Evolutionary conservation across 2,797 vertebrate genomes (phyloP).

Genomic region (Loriculus beryllinus): DNA sequence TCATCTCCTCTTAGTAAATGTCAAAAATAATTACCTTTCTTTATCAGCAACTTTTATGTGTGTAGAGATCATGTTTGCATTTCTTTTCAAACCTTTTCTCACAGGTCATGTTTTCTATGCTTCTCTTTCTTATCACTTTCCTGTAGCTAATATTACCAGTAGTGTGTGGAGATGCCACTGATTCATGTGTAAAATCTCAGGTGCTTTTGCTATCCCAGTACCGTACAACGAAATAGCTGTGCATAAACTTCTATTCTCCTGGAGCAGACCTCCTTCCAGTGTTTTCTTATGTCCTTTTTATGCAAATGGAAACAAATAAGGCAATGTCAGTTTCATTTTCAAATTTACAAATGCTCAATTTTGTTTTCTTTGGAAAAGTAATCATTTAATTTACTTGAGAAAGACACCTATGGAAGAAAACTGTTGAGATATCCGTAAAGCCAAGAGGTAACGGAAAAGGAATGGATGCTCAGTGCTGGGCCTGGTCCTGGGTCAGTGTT

Average conservation of each 20-base stretch:
- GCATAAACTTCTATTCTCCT: neutral
- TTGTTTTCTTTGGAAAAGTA: neutral
- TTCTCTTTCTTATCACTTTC: neutral
- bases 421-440: neutral
- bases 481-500: neutral
- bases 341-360: neutral
- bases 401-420: neutral
- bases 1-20: accelerated
- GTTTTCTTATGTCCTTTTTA: neutral
- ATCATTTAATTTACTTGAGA: neutral
- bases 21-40: neutral
- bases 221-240: neutral
- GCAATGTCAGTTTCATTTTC: neutral
- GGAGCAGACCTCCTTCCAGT: neutral
- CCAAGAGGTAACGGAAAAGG: neutral
- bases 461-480: neutral
- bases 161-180: neutral
- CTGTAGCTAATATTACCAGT: neutral
- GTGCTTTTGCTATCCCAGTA: neutral
- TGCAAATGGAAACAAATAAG: neutral
- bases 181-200: neutral
- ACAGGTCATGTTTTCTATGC: accelerated
- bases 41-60: neutral
- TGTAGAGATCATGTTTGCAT: accelerated
- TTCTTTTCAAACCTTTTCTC: neutral